Percentiles rank a stretch among this genome's conserved stretches.
These are phyloP conservation scores for Gnathonemus echidnorhynchus DNA, from an alignment of 2,113 vertebrate species.

Conservation along the genomic window DNA sequence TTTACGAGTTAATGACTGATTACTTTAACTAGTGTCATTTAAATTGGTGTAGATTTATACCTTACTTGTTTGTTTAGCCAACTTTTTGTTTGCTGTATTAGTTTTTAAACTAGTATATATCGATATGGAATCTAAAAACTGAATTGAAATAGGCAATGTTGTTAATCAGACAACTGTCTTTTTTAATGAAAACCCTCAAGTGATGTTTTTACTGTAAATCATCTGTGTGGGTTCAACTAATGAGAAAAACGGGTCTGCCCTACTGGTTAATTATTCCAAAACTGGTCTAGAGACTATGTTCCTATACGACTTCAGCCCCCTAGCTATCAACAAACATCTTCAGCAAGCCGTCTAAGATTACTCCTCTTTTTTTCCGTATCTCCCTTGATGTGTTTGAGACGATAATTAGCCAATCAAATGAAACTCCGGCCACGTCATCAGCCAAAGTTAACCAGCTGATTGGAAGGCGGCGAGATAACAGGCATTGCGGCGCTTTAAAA, in stretches of 20 bases:
- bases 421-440: conserved; percentile 41
- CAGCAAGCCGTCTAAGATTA: conserved; percentile 68
- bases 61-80: neutral
- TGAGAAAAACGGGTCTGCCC: conserved; percentile 60
- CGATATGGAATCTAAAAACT: neutral
- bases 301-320: conserved; percentile 41
- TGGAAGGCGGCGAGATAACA: conserved; percentile 47
- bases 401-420: conserved; percentile 52
- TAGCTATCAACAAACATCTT: conserved; percentile 56
- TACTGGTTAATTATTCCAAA: conserved; percentile 69
- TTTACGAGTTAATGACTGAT: conserved; percentile 21
- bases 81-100: neutral
- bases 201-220: conserved; percentile 7
- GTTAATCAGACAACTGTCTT: neutral
- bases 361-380: conserved; percentile 58
- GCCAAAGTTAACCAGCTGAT: conserved; percentile 45
- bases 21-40: neutral
- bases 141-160: neutral
- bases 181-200: neutral
- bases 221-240: conserved; percentile 41
- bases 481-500: conserved; percentile 57
- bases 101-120: neutral
- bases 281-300: conserved; percentile 61
- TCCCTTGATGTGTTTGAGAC: conserved; percentile 54
- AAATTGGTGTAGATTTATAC: neutral